Evolutionary conservation across 1,140 invertebrate genomes (phyloP).

Genomic region (Panagrolaimus sp.): DNA sequence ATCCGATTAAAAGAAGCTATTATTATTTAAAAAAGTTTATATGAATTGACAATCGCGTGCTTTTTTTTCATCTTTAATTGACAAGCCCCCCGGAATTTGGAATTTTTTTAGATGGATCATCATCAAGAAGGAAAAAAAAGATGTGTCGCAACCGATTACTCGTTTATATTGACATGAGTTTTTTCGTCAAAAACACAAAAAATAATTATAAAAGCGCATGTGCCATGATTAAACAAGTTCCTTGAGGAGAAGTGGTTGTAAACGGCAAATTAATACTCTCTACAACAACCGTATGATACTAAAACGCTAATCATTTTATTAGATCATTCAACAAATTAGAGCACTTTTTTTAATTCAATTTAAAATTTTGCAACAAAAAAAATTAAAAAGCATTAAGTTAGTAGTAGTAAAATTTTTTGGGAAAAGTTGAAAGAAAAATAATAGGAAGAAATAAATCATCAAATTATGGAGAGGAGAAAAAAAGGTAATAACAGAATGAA

Average conservation of each 20-base stretch:
- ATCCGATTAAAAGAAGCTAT: neutral
- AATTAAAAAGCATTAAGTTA: no score
- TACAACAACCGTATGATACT: no score
- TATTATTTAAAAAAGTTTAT: constrained; percentile 10
- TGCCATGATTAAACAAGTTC: constrained; percentile 8
- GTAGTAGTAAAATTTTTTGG: no score
- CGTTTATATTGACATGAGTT: constrained; percentile 9
- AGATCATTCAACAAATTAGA: no score
- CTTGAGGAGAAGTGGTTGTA: neutral
- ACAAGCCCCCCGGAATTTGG: constrained; percentile 14
- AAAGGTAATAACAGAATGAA: neutral
- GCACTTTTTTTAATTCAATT: no score
- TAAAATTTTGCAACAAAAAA: no score
- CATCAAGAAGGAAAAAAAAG: neutral
- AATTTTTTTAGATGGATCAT: constrained; percentile 2
- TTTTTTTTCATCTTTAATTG: neutral
- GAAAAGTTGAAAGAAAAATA: no score
- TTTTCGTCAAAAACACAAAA: neutral
- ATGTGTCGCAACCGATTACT: constrained; percentile 14
- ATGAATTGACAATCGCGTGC: constrained; percentile 8
- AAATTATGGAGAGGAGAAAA: no score
- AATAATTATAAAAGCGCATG: neutral
- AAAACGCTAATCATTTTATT: no score
- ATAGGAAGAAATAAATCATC: no score
- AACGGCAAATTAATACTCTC: no score